Evolutionary conservation across 2,797 vertebrate species (phyloP).

Genomic region (Peromyscus nudipes): DNA sequence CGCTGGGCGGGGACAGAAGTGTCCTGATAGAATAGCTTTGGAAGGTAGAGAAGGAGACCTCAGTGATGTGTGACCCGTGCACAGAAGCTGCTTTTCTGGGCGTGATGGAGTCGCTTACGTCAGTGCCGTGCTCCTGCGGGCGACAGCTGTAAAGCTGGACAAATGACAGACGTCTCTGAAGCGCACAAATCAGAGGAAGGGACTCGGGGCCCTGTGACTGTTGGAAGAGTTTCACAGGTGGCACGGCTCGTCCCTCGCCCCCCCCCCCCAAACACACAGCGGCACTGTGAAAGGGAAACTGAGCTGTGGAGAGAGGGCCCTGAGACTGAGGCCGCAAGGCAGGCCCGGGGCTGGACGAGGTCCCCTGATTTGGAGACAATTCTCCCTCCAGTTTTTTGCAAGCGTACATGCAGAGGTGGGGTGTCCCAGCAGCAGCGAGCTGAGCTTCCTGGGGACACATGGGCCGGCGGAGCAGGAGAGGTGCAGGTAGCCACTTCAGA

Average conservation of each 20-base stretch:
- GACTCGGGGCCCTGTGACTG: background rate
- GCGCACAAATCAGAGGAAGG: background rate
- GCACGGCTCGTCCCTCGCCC: background rate
- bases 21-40: background rate
- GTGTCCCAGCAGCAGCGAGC: background rate
- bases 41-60: background rate
- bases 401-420: background rate
- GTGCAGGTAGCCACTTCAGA: background rate
- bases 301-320: background rate
- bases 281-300: background rate
- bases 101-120: background rate
- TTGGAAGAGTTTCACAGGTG: conserved; percentile 14
- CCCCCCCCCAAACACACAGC: too few relatives aligned
- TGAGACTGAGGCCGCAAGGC: conserved; percentile 13
- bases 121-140: background rate
- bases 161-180: background rate
- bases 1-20: background rate
- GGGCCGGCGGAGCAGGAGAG: background rate
- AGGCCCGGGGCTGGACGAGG: background rate
- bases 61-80: background rate
- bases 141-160: background rate
- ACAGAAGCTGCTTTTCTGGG: background rate
- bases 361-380: background rate
- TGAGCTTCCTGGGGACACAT: background rate
- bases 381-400: conserved; percentile 40